Conservation (phyloP, 2,888 invertebrate genomes). For the Ichneumoninae sp. region DNA sequence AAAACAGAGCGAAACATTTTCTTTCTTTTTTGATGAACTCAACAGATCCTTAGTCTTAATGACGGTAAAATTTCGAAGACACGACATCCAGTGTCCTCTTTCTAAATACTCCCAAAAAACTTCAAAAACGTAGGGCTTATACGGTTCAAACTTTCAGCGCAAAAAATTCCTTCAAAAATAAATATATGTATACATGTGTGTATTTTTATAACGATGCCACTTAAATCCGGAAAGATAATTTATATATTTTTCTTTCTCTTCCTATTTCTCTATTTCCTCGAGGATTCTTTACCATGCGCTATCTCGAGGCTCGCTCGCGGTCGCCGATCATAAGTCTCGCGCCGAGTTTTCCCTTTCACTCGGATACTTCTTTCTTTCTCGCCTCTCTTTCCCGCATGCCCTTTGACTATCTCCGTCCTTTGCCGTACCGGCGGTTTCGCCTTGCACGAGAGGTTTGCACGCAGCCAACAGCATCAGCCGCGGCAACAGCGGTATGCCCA, state of each 20-base stretch:
- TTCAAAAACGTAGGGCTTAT: background rate
- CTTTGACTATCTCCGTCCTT: slow-evolving; percentile 43
- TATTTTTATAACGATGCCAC: background rate
- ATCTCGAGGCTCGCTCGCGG: slow-evolving; percentile 36
- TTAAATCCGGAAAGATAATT: background rate
- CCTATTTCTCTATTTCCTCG: slow-evolving; percentile 50
- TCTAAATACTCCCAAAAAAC: no score
- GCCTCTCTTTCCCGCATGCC: slow-evolving; percentile 38
- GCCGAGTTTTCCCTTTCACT: slow-evolving; percentile 64
- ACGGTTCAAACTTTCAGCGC: background rate
- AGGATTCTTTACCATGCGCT: slow-evolving; percentile 30
- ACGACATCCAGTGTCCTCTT: no score
- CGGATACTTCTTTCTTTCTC: slow-evolving; percentile 53
- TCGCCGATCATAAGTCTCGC: slow-evolving; percentile 57
- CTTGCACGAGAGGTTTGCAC: slow-evolving; percentile 52
- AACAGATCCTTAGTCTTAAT: no score
- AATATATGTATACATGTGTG: background rate
- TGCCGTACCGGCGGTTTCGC: slow-evolving; percentile 43
- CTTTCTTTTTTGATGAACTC: no score
- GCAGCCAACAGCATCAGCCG: slow-evolving; percentile 19
- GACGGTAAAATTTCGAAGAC: no score
- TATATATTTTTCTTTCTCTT: slow-evolving; percentile 57
- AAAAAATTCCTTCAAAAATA: background rate
- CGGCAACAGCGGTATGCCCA: slow-evolving; percentile 50
- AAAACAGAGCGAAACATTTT: no score